A percentile compares a stretch with the other conserved stretches of the same genome.
Evolutionary conservation across 2,888 invertebrate species (phyloP).

Genomic region (Melipona bicolor): DNA sequence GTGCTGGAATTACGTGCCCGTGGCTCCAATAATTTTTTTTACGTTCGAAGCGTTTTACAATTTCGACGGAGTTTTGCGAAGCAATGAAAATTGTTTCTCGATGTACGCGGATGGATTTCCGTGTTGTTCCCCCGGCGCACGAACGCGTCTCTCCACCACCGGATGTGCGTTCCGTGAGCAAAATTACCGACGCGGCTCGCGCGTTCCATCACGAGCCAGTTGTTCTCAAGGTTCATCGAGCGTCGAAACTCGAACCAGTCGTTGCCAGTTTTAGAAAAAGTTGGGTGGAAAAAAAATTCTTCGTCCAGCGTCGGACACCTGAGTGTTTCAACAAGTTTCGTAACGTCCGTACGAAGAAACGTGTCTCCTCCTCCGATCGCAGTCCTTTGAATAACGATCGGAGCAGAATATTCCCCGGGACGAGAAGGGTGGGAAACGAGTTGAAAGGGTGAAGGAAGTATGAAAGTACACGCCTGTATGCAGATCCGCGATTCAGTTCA

Average conservation of each 20-base stretch:
- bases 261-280: neutral
- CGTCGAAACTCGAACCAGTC: slow-evolving; percentile 14
- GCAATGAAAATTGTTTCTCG: slow-evolving; percentile 37
- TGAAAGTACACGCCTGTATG: slow-evolving; percentile 35
- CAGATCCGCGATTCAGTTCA: slow-evolving; percentile 57
- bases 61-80: slow-evolving; percentile 26
- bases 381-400: slow-evolving; percentile 18
- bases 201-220: slow-evolving; percentile 64
- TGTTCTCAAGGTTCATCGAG: slow-evolving; percentile 47
- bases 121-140: slow-evolving; percentile 18
- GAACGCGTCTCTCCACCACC: slow-evolving; percentile 38
- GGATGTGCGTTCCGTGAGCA: slow-evolving; percentile 61
- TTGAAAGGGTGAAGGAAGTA: slow-evolving; percentile 10
- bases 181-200: slow-evolving; percentile 52
- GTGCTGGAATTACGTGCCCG: slow-evolving; percentile 42
- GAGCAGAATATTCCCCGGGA: neutral
- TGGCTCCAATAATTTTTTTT: slow-evolving; percentile 23
- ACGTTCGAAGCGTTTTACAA: slow-evolving; percentile 21
- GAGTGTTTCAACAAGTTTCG: neutral
- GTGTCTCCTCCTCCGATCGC: neutral
- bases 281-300: neutral
- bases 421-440: slow-evolving; percentile 18
- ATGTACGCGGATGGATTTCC: slow-evolving; percentile 37
- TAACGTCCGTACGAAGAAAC: neutral
- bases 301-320: neutral